phyloP scores from a whole-genome alignment of 2,888 invertebrate species.

The Phytoseiulus persimilis region DNA sequence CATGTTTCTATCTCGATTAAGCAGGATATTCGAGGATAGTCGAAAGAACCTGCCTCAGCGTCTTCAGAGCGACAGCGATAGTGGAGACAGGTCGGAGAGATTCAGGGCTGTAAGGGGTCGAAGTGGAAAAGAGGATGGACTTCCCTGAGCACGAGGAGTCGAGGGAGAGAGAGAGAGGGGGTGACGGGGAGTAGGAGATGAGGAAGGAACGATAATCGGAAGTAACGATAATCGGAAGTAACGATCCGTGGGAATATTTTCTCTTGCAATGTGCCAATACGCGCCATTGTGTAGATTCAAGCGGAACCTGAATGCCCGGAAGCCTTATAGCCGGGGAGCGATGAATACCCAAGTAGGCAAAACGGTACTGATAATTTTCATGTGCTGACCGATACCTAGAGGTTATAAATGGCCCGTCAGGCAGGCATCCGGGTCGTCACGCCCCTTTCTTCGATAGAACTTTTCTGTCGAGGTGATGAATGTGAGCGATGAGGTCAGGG shows the following conservation, averaged over 20 bases:
- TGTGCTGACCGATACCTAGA: not conserved
- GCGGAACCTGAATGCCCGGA: not conserved
- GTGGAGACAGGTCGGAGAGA: too few species aligned
- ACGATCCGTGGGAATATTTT: not conserved
- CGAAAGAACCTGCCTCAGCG: too few species aligned
- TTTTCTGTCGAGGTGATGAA: not conserved
- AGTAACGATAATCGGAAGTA: not conserved
- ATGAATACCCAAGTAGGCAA: not conserved
- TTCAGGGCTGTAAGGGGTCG: too few species aligned
- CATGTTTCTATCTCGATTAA: too few species aligned
- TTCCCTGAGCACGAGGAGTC: too few species aligned
- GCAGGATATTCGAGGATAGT: too few species aligned
- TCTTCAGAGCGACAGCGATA: too few species aligned
- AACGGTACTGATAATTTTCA: not conserved
- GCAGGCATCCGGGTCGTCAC: not conserved
- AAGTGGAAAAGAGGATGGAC: too few species aligned
- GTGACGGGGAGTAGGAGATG: not conserved
- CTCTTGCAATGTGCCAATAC: not conserved
- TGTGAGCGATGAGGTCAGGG: not conserved
- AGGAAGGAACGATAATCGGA: not conserved
- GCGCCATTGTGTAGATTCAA: not conserved
- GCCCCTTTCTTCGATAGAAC: not conserved
- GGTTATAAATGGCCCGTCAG: not conserved
- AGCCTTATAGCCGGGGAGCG: not conserved
- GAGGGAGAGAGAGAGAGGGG: too few species aligned